phyloP scores from a whole-genome alignment of 2,888 invertebrate genomes.

The Iphiclides podalirius region DNA sequence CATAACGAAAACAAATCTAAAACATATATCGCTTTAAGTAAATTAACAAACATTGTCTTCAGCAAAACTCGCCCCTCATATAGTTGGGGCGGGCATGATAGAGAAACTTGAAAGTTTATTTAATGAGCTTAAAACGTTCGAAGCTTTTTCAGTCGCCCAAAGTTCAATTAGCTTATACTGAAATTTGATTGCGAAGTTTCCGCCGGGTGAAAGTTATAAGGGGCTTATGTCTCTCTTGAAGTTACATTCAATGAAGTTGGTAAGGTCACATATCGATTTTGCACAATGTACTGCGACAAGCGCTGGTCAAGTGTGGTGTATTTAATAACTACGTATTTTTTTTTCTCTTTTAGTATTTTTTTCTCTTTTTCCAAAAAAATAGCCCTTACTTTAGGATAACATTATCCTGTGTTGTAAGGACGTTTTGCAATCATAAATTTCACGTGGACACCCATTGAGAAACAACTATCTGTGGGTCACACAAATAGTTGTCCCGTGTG shows the following conservation, averaged over 20 bases:
- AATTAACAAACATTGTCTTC: neutral
- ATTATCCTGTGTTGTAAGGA: no score
- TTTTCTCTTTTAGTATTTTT: no score
- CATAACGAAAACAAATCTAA: no score
- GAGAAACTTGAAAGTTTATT: constrained; percentile 28
- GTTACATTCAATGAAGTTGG: constrained; percentile 32
- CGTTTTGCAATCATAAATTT: no score
- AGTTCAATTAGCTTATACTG: constrained; percentile 67
- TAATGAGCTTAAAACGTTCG: constrained; percentile 37
- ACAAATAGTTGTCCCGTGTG: no score
- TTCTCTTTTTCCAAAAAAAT: no score
- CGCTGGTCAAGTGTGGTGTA: constrained; percentile 6
- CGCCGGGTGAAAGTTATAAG: constrained; percentile 48
- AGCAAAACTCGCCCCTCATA: neutral
- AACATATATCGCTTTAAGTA: neutral
- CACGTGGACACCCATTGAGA: no score
- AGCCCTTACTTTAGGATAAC: no score
- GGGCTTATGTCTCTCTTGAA: constrained; percentile 45
- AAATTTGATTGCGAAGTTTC: constrained; percentile 69
- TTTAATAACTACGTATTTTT: no score
- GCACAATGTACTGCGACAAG: neutral
- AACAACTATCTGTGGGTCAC: no score
- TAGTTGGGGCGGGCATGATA: constrained; percentile 6
- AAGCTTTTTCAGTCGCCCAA: constrained; percentile 51
- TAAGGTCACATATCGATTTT: constrained; percentile 11